phyloP scores from a whole-genome alignment of 2,113 vertebrate species.

The Edolisoma coerulescens region DNA sequence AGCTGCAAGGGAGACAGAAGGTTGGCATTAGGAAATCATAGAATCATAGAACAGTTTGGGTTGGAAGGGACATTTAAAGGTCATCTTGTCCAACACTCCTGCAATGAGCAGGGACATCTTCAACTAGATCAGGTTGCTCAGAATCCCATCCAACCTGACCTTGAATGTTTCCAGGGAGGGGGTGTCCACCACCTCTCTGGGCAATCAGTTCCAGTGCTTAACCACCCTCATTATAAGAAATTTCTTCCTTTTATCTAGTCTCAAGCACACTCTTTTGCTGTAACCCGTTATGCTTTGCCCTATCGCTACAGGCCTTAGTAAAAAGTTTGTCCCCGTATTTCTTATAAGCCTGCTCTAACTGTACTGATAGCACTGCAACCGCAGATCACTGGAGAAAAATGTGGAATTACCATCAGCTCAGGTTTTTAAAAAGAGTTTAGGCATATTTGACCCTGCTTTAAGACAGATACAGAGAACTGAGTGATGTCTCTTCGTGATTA shows the following conservation, averaged over 20 bases:
- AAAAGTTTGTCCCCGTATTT: neutral
- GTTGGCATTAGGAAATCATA: neutral
- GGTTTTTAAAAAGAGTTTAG: neutral
- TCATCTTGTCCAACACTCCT: neutral
- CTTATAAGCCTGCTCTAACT: neutral
- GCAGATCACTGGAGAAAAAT: neutral
- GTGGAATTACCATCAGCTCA: neutral
- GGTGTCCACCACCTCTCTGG: too few species aligned
- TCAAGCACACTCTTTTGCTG: neutral
- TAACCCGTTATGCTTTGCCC: neutral
- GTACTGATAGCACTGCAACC: neutral
- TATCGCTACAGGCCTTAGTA: fast-evolving
- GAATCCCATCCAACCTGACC: neutral
- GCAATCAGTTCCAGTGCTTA: neutral
- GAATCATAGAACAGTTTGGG: neutral
- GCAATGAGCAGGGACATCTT: neutral
- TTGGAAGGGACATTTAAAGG: neutral
- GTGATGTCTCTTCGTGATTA: neutral
- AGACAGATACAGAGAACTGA: neutral
- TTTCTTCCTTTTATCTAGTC: neutral
- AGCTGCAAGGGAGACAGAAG: neutral
- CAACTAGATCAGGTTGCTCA: neutral
- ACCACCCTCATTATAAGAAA: neutral
- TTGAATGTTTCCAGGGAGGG: neutral
- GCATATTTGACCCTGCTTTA: neutral